Evolutionary conservation across 1,140 invertebrate species (phyloP), one percentile per base, ranked within the genome.

Genomic region (Bombus ignitus): DNA sequence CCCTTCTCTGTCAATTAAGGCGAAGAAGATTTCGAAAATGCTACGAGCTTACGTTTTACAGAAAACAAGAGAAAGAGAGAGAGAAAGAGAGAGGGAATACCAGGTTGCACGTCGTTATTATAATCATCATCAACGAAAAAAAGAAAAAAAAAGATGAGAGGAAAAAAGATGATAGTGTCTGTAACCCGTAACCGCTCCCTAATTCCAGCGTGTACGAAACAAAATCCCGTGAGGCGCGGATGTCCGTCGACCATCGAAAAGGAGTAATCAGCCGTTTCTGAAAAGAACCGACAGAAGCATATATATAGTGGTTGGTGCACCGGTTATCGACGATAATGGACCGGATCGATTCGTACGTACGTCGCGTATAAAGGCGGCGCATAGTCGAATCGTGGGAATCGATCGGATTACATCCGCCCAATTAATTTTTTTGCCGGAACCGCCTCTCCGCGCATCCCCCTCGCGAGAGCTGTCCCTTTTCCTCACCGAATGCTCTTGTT

Each of bases 341-440:
- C 90, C 92, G 91, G 92, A 92, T 93, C 92, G 92, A 93, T 93
- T 93, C 91, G 88, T 92, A 89, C 83, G 88, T 78, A 82, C 66
- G 42, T 75, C 57, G 83, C 44, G 70, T 70, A 73, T 71, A 83
- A 77, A 83, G 83, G 84, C 87, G 85, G 90, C 90, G 85, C 91
- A 92, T 92, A 91, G 91, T 85, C 87, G 91, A 93, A 88, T 92
- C 93, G 92, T 93, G 93, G 93, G 93, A 94, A 94, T 94, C 93
- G 93, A 92, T 93, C 93, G 88, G 88, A 91, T 91, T 90, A 89
- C 91, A 92, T 92, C 91, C 91, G 91, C 88, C 88, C 90, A 90
- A 92, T 92, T 92, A 92, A 92, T 85, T 85, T 90, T 91, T 91
- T 92, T 90, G 87, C 79, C 84, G 81, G 88, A 80, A 89, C 89